Evolutionary conservation across 2,797 vertebrate genomes (phyloP), one percentile per base, ranked within the genome.

Genomic region (Tinamus major): DNA sequence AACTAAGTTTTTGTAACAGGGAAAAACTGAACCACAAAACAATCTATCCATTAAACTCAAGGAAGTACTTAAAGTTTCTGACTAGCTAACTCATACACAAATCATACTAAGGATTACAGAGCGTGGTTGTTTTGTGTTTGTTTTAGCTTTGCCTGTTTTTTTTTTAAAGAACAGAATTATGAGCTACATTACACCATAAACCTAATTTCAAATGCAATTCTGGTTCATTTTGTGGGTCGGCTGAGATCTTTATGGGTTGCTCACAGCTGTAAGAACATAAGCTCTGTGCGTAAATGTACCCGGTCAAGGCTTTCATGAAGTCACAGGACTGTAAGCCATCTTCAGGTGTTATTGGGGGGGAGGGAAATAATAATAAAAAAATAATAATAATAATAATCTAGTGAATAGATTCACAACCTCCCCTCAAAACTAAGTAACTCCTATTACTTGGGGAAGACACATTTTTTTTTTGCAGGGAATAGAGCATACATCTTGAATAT

Each of bases 31-130:
- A 61, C 8, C 19, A 31, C 0, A 33, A 55, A 70, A 53, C 26
- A n/a, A 44, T 61, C 3, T 7, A 39, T 6, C 7, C 12, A 1
- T 26, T 10, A 3, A 77, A 44, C 2, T 20, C 6, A 26, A n/a
- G 5, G 59, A 56, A 67, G 15, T 39, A 20, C 29, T 79, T 16
- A 26, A 6, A 41, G 31, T 46, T 92, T 69, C 79, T 33, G 68
- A 13, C 19, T 42, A 77, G 48, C 6, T 65, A 13, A 80, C 67
- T 79, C 37, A n/a, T 61, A 68, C 16, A 61, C 10, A 61, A n/a
- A 68, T 39, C 8, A 21, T 16, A 81, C 46, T 15, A 71, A 64
- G 84, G 23, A 85, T 46, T 24, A 63, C 16, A 31, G 53, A 18
- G 53, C 5, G 26, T 26, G 49, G 24, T 55, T 55, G 53, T 17